Percentiles rank a stretch among this genome's conserved stretches.
Evolutionary conservation across 2,888 invertebrate species (phyloP).

Genomic region (Boloria euphrosyne): DNA sequence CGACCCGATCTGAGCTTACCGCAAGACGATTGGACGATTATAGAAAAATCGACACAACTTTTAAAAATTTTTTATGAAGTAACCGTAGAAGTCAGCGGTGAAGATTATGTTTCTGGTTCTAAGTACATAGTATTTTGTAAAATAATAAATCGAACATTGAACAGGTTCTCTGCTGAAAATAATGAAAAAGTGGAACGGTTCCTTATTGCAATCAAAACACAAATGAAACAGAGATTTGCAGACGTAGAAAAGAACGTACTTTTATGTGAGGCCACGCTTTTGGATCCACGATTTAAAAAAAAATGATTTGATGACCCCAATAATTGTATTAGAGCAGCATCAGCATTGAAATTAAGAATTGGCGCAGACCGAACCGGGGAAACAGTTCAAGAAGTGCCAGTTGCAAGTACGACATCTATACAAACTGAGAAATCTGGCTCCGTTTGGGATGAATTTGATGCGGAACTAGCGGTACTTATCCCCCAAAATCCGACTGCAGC

Average conservation of each 20-base stretch:
- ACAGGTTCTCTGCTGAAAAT: slow-evolving; percentile 18
- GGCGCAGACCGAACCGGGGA: neutral
- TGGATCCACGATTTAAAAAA: slow-evolving; percentile 22
- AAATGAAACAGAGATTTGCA: slow-evolving; percentile 17
- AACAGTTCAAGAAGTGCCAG: slow-evolving; percentile 1
- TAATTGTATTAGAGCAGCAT: no score
- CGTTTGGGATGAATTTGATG: slow-evolving; percentile 40
- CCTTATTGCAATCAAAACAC: slow-evolving; percentile 33
- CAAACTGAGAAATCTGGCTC: no score
- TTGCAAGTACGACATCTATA: no score
- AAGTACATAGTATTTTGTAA: slow-evolving; percentile 39
- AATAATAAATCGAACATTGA: slow-evolving; percentile 14
- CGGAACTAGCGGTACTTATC: slow-evolving; percentile 28
- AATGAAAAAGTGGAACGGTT: no score
- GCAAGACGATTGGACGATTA: neutral
- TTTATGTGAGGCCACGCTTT: slow-evolving; percentile 22
- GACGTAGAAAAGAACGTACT: neutral
- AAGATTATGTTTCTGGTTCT: slow-evolving; percentile 38
- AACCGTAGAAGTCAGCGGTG: slow-evolving; percentile 39
- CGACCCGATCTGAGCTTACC: neutral
- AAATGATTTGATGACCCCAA: neutral
- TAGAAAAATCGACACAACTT: slow-evolving; percentile 1
- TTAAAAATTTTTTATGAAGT: slow-evolving; percentile 38
- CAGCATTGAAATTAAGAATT: slow-evolving; percentile 32
- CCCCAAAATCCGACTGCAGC: slow-evolving; percentile 39